phyloP scores from a whole-genome alignment of 2,113 vertebrate genomes.

The Colossoma macropomum region DNA sequence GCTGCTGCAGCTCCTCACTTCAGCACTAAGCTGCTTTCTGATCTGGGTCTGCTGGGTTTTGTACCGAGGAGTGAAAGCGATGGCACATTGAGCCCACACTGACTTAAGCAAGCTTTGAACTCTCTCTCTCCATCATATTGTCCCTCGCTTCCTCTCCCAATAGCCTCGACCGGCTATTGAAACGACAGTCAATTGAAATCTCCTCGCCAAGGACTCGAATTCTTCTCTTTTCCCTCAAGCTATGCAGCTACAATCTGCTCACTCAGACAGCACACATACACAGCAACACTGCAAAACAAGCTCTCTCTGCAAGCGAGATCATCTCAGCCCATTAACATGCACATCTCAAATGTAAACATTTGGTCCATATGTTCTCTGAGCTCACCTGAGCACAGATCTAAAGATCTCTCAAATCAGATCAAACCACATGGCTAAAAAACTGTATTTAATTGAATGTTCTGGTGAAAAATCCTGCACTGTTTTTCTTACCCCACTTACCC shows the following conservation, averaged over 20 bases:
- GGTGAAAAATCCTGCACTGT: too few relatives aligned
- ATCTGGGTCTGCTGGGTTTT: conserved; percentile 31
- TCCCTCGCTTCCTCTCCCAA: conserved; percentile 1
- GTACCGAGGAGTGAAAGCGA: background rate
- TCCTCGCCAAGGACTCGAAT: background rate
- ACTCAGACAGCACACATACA: background rate
- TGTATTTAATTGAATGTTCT: too few relatives aligned
- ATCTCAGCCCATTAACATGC: too few relatives aligned
- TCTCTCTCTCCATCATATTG: background rate
- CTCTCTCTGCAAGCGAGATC: background rate
- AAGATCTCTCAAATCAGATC: too few relatives aligned
- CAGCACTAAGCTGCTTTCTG: conserved; percentile 47
- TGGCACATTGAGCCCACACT: background rate
- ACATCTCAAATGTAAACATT: too few relatives aligned
- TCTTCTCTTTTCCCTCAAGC: conserved; percentile 8
- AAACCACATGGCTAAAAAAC: too few relatives aligned
- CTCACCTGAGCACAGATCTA: too few relatives aligned
- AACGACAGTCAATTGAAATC: conserved; percentile 31
- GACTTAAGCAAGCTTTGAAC: conserved; percentile 36
- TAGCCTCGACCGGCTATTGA: conserved; percentile 16
- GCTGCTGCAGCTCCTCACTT: background rate
- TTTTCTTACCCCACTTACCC: too few relatives aligned
- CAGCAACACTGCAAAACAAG: background rate
- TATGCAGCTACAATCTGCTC: background rate
- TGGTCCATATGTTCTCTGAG: too few relatives aligned